Evolutionary conservation across 2,888 invertebrate species (phyloP), one percentile per base, ranked within the genome.

Genomic region (Atethmia centrago): DNA sequence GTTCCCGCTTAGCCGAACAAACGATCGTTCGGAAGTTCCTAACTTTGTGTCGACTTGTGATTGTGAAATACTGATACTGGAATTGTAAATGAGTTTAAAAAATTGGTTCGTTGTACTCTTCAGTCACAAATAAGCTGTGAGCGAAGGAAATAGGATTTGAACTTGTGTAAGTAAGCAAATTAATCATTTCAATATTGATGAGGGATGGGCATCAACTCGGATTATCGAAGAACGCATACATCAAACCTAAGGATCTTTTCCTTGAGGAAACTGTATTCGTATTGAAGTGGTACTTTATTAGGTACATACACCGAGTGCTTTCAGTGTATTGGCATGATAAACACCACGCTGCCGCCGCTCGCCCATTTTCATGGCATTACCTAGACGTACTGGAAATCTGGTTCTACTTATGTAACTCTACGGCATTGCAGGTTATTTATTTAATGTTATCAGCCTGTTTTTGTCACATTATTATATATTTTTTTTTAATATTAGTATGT

Each of bases 401-500:
- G 84, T 78, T 82, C 83, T 81, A 87, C 91, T 95, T 95, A 95
- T 93, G 90, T 95, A 95, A 95, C 89, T 89, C 86, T 93, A 91
- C 94, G 91, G 91, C 95, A 95, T 90, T 95, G 95, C 95, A 94
- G 95, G 89, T 83, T 91, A 88, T 82, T 82, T 74, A 71, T 49
- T 53, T 67, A n/a, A 36, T 70, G 66, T 65, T 72, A 75, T 74
- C 64, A 62, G 69, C 56, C n/a, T 4, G 25, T 59, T 58, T 55
- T 64, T 31, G n/a, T 0, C 31, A 28, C 21, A 21, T 31, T 14
- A 45, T 28, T 12, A 8, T 28, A n/a, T 45, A 9, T 1, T 47
- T 31, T 31, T 12, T 25, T 40, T 25, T 14, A 3, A 21, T n/a
- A 9, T 3, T 19, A 28, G 3, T n/a, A 1, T 49, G 8, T 16